Percentiles rank a stretch among this genome's conserved stretches.
Evolutionary conservation across 2,797 vertebrate genomes (phyloP).

Genomic region (Hippocampus kuda): DNA sequence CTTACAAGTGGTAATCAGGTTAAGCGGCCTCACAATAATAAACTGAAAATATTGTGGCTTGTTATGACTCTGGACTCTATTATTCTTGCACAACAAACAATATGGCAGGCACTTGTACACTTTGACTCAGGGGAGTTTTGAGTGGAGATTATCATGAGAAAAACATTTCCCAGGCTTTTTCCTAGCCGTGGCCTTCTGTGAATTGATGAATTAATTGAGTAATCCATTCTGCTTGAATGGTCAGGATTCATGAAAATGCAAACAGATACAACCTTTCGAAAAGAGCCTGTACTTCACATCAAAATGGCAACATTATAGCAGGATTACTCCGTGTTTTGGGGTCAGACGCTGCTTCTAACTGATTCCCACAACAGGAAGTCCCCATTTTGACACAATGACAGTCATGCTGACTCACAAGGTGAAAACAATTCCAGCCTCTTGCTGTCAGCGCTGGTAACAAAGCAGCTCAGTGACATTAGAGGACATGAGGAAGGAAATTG

Average conservation of each 20-base stretch:
- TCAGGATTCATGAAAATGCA: not conserved
- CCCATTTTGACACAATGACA: constrained; percentile 1
- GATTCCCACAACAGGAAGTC: not conserved
- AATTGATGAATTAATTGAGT: constrained; percentile 1
- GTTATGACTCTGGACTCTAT: not conserved
- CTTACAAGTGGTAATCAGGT: not conserved
- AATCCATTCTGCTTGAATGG: not conserved
- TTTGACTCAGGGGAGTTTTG: not conserved
- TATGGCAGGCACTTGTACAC: not conserved
- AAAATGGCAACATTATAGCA: not conserved
- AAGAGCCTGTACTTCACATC: not conserved
- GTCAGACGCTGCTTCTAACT: not conserved
- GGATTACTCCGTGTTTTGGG: not conserved
- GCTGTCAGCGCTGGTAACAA: not conserved
- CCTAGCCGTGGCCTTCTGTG: not conserved
- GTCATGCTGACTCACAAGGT: not conserved
- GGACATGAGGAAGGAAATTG: not conserved
- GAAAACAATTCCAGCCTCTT: constrained; percentile 3
- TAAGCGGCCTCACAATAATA: not conserved
- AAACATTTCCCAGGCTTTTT: not conserved
- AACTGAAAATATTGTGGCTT: not conserved
- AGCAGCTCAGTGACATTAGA: not conserved
- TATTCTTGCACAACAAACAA: constrained; percentile 3
- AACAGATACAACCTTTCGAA: not conserved
- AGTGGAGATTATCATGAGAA: constrained; percentile 2